Percentiles rank a stretch among this genome's conserved stretches.
phyloP scores from a whole-genome alignment of 1,140 invertebrate genomes.

The Sinella curviseta region DNA sequence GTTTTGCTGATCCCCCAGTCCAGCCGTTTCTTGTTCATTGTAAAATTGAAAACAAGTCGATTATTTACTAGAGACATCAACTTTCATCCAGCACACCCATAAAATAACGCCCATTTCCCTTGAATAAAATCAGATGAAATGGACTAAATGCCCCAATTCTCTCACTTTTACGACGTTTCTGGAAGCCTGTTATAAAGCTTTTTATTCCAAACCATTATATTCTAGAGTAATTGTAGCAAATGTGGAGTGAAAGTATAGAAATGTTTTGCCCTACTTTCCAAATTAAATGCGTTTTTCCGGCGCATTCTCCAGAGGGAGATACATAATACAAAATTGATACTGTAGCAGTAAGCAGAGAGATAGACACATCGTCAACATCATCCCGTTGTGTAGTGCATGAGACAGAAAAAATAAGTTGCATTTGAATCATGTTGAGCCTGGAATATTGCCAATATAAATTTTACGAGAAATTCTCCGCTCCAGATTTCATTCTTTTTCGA shows the following conservation, averaged over 20 bases:
- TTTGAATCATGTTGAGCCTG: constrained; percentile 13
- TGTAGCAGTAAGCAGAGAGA: not conserved
- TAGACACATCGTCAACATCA: not conserved
- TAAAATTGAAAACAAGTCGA: not conserved
- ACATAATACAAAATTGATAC: not conserved
- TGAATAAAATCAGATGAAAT: constrained; percentile 21
- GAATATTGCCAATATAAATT: constrained; percentile 27
- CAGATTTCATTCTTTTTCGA: constrained; percentile 3
- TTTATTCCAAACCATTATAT: not conserved
- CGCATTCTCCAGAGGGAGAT: not conserved
- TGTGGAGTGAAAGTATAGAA: constrained; percentile 4
- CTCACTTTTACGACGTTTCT: not conserved
- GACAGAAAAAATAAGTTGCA: not conserved
- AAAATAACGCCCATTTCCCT: not conserved
- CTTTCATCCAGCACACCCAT: not conserved
- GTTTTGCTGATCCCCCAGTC: not conserved
- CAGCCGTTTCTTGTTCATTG: not conserved
- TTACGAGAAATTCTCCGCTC: constrained; percentile 22
- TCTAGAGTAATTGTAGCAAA: constrained; percentile 1
- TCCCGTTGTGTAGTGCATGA: not conserved
- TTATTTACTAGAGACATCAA: not conserved
- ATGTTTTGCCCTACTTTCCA: constrained; percentile 12
- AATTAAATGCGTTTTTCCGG: constrained; percentile 20
- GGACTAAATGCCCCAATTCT: constrained; percentile 22
- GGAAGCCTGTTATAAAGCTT: not conserved